A percentile compares a stretch with the other conserved stretches of the same genome.
Conservation (phyloP, 2,797 vertebrate genomes). For the Aulostomus chinensis region DNA sequence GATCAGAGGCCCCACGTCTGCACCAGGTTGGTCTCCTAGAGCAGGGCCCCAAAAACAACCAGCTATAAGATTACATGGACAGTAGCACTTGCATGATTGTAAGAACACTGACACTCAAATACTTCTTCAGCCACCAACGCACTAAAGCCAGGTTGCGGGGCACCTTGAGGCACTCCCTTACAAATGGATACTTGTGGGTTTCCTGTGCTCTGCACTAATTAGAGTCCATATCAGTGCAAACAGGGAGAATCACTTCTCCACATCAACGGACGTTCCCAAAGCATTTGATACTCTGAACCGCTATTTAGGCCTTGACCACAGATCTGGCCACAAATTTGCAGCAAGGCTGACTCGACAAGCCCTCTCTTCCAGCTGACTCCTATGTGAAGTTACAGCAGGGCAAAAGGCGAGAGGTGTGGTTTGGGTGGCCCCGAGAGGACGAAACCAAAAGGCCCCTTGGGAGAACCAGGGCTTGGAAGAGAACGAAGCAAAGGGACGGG, state of each 20-base stretch:
- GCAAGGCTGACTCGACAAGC: conserved; percentile 74
- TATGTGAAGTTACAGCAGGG: conserved; percentile 60
- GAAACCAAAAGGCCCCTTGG: conserved; percentile 36
- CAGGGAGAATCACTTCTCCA: conserved; percentile 38
- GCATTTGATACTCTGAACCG: conserved; percentile 55
- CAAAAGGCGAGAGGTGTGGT: conserved; percentile 69
- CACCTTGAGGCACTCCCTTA: conserved; percentile 58
- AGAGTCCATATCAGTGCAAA: conserved; percentile 41
- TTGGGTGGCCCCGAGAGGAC: conserved; percentile 53
- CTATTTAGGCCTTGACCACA: conserved; percentile 67
- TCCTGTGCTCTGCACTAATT: conserved; percentile 58
- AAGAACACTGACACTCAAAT: conserved; percentile 33
- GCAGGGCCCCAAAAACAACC: conserved; percentile 60
- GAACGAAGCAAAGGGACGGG: conserved; percentile 20
- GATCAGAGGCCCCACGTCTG: conserved; percentile 94
- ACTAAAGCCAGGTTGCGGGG: conserved; percentile 49
- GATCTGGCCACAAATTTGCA: conserved; percentile 76
- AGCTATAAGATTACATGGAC: conserved; percentile 51
- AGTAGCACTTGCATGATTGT: conserved; percentile 12
- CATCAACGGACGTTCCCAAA: conserved; percentile 53
- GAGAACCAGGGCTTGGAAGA: conserved; percentile 11
- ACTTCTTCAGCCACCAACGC: conserved; percentile 34
- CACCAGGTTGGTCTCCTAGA: conserved; percentile 95
- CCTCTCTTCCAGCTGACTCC: conserved; percentile 60
- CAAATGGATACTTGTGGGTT: conserved; percentile 62